A percentile compares a stretch with the other conserved stretches of the same genome.
These are phyloP conservation scores for Dermatemys mawii DNA, from an alignment of 2,113 vertebrate genomes.

Conservation along the genomic window DNA sequence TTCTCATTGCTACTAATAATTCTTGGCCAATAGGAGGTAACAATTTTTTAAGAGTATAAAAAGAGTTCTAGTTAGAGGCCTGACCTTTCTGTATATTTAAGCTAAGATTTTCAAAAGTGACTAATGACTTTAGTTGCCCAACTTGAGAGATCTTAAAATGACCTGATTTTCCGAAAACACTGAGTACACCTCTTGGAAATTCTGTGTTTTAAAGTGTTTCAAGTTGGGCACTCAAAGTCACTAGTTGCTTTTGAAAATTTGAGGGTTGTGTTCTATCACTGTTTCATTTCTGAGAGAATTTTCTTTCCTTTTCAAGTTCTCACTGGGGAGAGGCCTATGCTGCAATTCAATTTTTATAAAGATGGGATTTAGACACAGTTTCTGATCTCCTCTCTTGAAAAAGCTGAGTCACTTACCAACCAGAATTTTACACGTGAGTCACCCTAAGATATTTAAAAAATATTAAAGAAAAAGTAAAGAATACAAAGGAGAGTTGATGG, in stretches of 20 bases:
- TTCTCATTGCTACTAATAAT: too few species aligned
- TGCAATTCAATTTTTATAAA: neutral
- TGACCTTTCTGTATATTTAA: too few species aligned
- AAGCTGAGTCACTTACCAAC: neutral
- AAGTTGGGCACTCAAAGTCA: neutral
- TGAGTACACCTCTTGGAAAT: neutral
- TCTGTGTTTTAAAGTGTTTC: neutral
- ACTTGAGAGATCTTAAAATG: neutral
- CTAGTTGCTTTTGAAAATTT: neutral
- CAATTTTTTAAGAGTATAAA: too few species aligned
- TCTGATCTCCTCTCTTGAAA: neutral
- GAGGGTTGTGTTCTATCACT: neutral
- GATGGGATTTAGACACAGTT: neutral
- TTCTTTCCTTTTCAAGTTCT: neutral
- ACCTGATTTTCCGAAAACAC: neutral
- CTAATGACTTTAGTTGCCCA: too few species aligned
- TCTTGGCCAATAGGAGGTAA: too few species aligned
- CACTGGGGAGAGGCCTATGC: neutral
- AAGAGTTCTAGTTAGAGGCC: too few species aligned
- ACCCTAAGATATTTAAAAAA: neutral
- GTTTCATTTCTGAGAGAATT: neutral
- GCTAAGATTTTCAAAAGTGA: too few species aligned
- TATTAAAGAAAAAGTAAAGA: neutral
- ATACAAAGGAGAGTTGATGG: neutral
- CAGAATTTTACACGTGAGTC: neutral